A percentile compares a stretch with the other conserved stretches of the same genome.
Evolutionary conservation across 2,113 vertebrate genomes (phyloP).

Genomic region (Dipodomys merriami): DNA sequence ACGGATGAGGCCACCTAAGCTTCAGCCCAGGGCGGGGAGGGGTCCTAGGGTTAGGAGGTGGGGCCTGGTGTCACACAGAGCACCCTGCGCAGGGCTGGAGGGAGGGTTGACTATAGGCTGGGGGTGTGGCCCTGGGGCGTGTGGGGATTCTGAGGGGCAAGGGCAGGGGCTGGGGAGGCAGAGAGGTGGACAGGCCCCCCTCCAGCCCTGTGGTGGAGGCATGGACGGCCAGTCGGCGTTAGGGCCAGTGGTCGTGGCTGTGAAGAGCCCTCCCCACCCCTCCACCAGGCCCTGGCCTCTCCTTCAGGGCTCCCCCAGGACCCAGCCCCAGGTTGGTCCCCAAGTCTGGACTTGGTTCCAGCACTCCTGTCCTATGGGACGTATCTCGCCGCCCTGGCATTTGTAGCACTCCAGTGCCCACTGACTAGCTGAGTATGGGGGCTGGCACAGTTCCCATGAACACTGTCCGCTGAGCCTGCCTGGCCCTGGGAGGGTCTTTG

Average conservation of each 20-base stretch:
- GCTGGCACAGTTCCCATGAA: conserved; percentile 57
- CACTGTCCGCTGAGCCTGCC: conserved; percentile 63
- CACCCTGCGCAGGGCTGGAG: not conserved
- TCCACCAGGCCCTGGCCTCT: not conserved
- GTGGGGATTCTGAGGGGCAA: not conserved
- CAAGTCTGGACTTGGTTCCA: not conserved
- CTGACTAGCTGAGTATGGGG: not conserved
- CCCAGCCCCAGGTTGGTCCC: not conserved
- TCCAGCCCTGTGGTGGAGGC: too few relatives aligned
- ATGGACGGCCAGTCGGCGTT: too few relatives aligned
- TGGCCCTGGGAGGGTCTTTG: not conserved
- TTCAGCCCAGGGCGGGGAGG: not conserved
- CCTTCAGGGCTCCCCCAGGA: too few relatives aligned
- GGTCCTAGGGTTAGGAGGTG: not conserved
- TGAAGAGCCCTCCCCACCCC: too few relatives aligned
- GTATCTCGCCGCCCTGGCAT: not conserved
- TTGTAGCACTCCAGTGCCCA: not conserved
- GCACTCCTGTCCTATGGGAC: not conserved
- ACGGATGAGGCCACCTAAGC: not conserved
- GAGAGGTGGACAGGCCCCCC: too few relatives aligned
- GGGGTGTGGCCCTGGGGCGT: not conserved
- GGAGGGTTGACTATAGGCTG: not conserved
- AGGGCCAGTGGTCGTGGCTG: not conserved
- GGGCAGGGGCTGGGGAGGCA: not conserved
- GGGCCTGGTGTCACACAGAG: not conserved